These are phyloP conservation scores for Platerodrilus igneus DNA, from an alignment of 2,888 invertebrate genomes.

Conservation along the genomic window DNA sequence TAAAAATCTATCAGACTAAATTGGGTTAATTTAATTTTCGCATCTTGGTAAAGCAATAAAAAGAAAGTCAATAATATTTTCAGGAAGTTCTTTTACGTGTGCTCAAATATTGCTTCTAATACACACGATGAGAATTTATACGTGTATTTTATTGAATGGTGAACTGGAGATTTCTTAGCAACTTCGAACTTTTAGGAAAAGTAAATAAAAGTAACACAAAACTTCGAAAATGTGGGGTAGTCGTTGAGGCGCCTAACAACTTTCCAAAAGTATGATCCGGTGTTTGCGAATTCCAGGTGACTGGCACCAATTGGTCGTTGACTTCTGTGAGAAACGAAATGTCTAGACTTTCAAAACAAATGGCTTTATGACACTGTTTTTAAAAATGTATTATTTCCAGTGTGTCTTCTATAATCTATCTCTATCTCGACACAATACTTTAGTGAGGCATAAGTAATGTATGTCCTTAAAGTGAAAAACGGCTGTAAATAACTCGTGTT, in stretches of 20 bases:
- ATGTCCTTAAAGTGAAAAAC: no score
- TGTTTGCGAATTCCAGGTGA: constrained; percentile 37
- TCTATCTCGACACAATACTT: no score
- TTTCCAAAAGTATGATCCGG: constrained; percentile 29
- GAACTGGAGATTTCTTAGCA: constrained; percentile 10
- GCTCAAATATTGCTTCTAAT: no score
- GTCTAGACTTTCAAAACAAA: constrained; percentile 35
- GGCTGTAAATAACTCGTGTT: no score
- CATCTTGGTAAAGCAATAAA: no score
- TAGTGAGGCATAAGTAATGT: no score
- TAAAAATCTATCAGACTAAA: no score
- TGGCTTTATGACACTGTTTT: constrained; percentile 33
- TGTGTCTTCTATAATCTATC: not conserved
- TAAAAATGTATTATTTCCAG: constrained; percentile 26
- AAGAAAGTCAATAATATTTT: no score
- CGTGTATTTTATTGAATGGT: no score
- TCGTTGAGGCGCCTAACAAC: constrained; percentile 24
- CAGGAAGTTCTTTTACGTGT: no score
- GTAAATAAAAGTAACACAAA: constrained; percentile 18
- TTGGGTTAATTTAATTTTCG: no score
- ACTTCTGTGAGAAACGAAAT: constrained; percentile 34
- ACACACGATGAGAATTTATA: no score
- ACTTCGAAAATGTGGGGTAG: constrained; percentile 16
- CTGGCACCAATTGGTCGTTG: constrained; percentile 36
- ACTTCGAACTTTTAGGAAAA: constrained; percentile 12